Evolutionary conservation across 1,140 invertebrate species (phyloP).

Genomic region (Bombus soroeensis): DNA sequence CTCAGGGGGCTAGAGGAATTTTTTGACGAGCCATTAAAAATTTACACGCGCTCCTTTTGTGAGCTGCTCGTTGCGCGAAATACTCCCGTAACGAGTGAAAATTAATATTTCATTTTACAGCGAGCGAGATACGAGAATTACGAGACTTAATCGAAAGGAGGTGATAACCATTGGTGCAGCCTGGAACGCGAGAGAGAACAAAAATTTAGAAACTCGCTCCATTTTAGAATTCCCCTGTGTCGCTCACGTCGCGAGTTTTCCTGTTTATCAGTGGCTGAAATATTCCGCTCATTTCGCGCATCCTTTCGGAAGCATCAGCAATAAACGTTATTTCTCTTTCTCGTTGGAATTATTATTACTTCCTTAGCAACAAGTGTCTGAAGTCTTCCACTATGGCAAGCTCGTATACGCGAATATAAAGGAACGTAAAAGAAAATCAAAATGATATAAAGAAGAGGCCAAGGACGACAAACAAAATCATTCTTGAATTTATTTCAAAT

Average conservation of each 20-base stretch:
- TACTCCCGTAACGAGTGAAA: constrained; percentile 1
- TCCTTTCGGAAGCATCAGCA: constrained; percentile 47
- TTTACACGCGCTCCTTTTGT: not conserved
- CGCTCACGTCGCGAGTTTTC: not conserved
- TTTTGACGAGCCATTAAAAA: constrained; percentile 7
- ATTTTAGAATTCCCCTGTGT: constrained; percentile 19
- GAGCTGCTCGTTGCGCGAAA: not conserved
- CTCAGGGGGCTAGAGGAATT: not conserved
- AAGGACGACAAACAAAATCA: not conserved
- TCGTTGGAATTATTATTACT: constrained; percentile 49
- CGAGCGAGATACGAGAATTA: not conserved
- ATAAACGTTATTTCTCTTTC: constrained; percentile 38
- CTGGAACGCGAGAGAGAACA: not conserved
- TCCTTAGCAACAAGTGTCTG: constrained; percentile 64
- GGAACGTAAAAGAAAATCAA: not conserved
- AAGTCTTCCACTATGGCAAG: not conserved
- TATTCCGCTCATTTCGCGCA: constrained; percentile 46
- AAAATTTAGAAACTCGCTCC: not conserved
- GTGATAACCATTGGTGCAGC: not conserved
- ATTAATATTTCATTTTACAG: constrained; percentile 22
- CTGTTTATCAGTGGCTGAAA: constrained; percentile 43
- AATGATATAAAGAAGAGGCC: not conserved
- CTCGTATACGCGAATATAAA: not conserved
- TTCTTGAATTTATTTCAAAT: not conserved
- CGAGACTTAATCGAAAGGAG: constrained; percentile 5